A percentile compares a stretch with the other conserved stretches of the same genome.
Evolutionary conservation across 23 tunicate species (phyloP).

Genomic region (Trididemnum nubilum): DNA sequence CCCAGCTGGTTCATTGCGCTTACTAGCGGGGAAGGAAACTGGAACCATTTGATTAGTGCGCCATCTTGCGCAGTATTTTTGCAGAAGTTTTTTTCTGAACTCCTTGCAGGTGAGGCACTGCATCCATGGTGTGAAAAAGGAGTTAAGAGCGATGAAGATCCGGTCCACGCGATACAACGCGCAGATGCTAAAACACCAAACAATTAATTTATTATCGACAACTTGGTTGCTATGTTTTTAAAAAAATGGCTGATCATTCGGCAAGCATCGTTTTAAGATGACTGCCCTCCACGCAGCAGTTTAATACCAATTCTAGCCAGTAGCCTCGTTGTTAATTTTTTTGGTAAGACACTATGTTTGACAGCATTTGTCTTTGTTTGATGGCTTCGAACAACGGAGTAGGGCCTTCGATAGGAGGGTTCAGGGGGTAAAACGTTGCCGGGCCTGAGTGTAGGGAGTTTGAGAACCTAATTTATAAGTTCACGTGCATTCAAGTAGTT

Average conservation of each 20-base stretch:
- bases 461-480: no score
- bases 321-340: no score
- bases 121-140: conserved; percentile 70
- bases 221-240: not conserved
- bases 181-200: conserved; percentile 33
- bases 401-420: no score
- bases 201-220: not conserved
- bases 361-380: no score
- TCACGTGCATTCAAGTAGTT: no score
- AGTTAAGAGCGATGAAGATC: conserved; percentile 41
- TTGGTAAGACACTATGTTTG: no score
- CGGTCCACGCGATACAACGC: conserved; percentile 50
- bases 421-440: no score
- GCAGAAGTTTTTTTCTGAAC: not conserved
- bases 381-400: no score
- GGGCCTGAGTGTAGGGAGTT: no score
- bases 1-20: no score
- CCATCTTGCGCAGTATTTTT: conserved; percentile 26
- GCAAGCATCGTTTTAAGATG: not conserved
- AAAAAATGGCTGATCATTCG: not conserved
- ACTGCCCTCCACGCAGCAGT: no score
- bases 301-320: no score
- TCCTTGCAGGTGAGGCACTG: conserved; percentile 42
- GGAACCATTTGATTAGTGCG: conserved; percentile 16
- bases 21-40: not conserved